Evolutionary conservation across 2,113 vertebrate genomes (phyloP), one percentile per base, ranked within the genome.

Genomic region (Pseudopipra pipra): DNA sequence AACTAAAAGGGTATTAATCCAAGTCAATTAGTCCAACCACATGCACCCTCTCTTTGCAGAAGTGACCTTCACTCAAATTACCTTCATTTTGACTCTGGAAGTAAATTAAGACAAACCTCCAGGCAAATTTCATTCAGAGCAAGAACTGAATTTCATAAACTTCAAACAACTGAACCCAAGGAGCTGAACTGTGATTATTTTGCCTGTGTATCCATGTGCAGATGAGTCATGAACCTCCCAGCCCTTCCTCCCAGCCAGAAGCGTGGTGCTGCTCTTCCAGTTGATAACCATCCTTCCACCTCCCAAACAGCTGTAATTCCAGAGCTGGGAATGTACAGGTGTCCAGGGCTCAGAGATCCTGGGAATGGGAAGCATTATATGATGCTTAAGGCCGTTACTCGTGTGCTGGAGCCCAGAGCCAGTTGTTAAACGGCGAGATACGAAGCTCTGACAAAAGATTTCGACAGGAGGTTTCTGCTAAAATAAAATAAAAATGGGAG

Each of bases 1-100:
- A 82, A 95, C 81, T 91, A 80, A 95, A 89, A 93, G 28, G 22
- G 10, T 82, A 68, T 88, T 76, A 93, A 85, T 89, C 30, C 59
- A 43, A 87, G 74, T 12, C 71, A 85, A 93, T 97, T 91, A 97
- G 35, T 31, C 85, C 70, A 75, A 56, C 62, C 25, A 44, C 10
- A 68, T 20, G 0, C 55, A 58, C 65, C 49, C 28, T 54, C 49
- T 27, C 9, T 41, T 76, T 79, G 51, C 71, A 70, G 35, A 54
- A 54, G 46, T 27, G 75, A 92, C 88, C 92, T 95, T 76, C 77
- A 56, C 65, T 37, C 8, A 0, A 83, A 93, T 87, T 47, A 78
- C 52, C 74, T 91, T 61, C 3, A 82, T 87, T 89, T 90, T 44
- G 54, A 59, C 52, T 85, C 52, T 75, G 62, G 74, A 87, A 90